Conservation (phyloP, 2,113 vertebrate species). For the Chionodraco myersi region DNA sequence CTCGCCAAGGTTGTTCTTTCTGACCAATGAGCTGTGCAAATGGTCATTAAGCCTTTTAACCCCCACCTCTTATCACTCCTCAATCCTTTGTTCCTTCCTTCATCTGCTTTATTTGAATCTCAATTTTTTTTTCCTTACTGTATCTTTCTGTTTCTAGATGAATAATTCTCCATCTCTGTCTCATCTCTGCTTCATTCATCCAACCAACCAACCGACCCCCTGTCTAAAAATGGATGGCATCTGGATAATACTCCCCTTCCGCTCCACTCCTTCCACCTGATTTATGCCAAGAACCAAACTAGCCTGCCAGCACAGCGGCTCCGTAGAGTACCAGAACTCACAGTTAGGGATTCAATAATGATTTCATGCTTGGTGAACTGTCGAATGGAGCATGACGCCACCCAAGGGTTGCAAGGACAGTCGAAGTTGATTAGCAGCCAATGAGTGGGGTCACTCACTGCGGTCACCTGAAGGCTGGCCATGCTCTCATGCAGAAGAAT, state of each 20-base stretch:
- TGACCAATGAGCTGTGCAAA: constrained; percentile 70
- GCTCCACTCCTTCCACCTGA: constrained; percentile 29
- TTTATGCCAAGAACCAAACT: constrained; percentile 64
- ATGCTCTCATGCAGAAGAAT: constrained; percentile 19
- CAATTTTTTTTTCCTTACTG: constrained; percentile 3
- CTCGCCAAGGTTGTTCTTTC: constrained; percentile 53
- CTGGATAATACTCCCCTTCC: constrained; percentile 59
- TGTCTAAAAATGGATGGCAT: constrained; percentile 70
- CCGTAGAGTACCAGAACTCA: constrained; percentile 60
- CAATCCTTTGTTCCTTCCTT: constrained; percentile 22
- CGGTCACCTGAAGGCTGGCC: constrained; percentile 39
- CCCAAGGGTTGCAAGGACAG: constrained; percentile 44
- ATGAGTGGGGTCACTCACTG: constrained; percentile 22
- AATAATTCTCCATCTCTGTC: constrained; percentile 13
- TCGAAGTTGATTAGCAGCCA: constrained; percentile 59
- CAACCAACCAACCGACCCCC: constrained; percentile 19
- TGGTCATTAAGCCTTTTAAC: constrained; percentile 48
- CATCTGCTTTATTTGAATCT: constrained; percentile 23
- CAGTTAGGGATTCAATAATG: constrained; percentile 64
- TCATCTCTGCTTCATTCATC: constrained; percentile 30
- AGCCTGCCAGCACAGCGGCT: constrained; percentile 45
- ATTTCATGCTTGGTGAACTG: constrained; percentile 75
- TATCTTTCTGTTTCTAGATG: constrained; percentile 12
- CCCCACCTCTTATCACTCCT: constrained; percentile 16
- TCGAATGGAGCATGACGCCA: constrained; percentile 55